These are phyloP conservation scores for Lydus trimaculatus DNA, from an alignment of 2,888 invertebrate species.

Conservation along the genomic window DNA sequence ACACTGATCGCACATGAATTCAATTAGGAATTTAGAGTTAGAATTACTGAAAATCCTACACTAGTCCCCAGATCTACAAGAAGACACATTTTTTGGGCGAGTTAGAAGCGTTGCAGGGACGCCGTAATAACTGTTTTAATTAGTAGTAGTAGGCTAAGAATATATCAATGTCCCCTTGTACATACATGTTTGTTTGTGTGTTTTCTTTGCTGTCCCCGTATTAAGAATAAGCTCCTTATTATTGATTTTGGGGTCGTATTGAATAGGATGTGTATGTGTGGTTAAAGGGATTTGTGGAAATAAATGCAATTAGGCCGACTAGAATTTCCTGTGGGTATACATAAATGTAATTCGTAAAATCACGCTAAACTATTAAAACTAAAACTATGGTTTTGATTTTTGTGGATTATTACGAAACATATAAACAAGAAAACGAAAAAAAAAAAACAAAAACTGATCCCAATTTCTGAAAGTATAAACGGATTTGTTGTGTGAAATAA, in stretches of 20 bases:
- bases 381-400: not conserved
- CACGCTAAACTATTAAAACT: not conserved
- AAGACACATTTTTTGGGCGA: too few relatives aligned
- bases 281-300: not conserved
- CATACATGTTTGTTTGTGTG: too few relatives aligned
- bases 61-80: too few relatives aligned
- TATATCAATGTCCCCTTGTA: too few relatives aligned
- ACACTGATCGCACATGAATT: too few relatives aligned
- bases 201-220: too few relatives aligned
- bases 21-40: too few relatives aligned
- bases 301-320: not conserved
- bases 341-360: not conserved
- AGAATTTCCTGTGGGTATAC: not conserved
- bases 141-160: too few relatives aligned
- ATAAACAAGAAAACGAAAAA: not conserved
- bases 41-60: too few relatives aligned
- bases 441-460: not conserved
- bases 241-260: not conserved
- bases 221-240: not conserved
- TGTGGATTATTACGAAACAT: not conserved
- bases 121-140: too few relatives aligned
- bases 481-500: constrained; percentile 1
- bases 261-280: not conserved
- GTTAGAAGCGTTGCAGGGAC: too few relatives aligned
- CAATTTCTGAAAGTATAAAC: not conserved